Evolutionary conservation across 2,888 invertebrate species (phyloP), one percentile per base, ranked within the genome.

Genomic region (Lobophora halterata): DNA sequence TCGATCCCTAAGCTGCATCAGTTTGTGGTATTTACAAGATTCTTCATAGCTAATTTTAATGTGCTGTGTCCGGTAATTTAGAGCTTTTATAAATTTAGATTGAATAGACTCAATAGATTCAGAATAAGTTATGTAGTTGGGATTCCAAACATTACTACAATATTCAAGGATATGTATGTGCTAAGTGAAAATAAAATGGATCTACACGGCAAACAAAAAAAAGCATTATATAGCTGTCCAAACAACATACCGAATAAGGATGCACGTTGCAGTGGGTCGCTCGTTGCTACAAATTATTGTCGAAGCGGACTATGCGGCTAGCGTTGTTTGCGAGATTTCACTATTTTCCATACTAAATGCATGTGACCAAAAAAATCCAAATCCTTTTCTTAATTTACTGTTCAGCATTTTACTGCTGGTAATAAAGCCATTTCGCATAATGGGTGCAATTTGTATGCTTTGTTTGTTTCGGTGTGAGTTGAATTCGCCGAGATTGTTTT

Each of bases 221-320:
- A 19, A 8, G 3, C 25, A 19, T 14, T 18, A 24, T 13, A 36
- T 29, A 16, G 24, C 18, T 36, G 24, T 24, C 17, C 12, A 20
- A 10, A 31, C 25, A 38, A 30, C 23, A 27, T 48, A 31, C 44
- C 33, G 58, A 67, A 61, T 65, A 61, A 46, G 58, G 53, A 44
- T 49, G 46, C 49, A 41, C 61, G 57, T 57, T 53, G 54, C 49
- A 49, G 29, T 34, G 48, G 49, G 29, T 34, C 47, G 49, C 43
- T 53, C 58, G 61, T 61, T 63, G 27, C 47, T 52, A 42, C 65
- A 66, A 74, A 74, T 71, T 71, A 70, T 70, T 56, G 62, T 49
- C 52, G 40, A 51, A 55, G 51, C 58, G 57, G 52, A 55, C 35
- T 43, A 31, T 36, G 55, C 39, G 56, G 60, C 50, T 40, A 46